A percentile compares a stretch with the other conserved stretches of the same genome.
Conservation (phyloP, 2,888 invertebrate genomes). For the Marasmarcha lunaedactyla region DNA sequence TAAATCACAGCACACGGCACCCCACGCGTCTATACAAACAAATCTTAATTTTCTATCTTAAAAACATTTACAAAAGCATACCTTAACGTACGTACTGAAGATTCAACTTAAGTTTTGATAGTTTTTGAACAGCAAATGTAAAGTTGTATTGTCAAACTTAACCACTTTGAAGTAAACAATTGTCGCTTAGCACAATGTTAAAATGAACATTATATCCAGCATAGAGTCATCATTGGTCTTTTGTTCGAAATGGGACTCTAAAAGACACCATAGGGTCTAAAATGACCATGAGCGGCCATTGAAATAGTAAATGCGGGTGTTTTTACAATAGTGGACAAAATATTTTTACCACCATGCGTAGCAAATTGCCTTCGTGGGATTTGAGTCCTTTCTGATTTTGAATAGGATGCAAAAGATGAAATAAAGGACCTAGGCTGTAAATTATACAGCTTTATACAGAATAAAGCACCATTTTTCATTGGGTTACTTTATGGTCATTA, state of each 20-base stretch:
- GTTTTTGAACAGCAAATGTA: constrained; percentile 13
- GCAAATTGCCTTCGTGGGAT: constrained; percentile 28
- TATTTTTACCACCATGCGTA: constrained; percentile 56
- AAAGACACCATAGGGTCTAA: background rate
- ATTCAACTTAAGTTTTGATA: background rate
- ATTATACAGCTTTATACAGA: too few relatives aligned
- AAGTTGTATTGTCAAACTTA: constrained; percentile 27
- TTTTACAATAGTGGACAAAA: constrained; percentile 42
- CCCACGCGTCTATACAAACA: constrained; percentile 39
- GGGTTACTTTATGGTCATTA: too few relatives aligned
- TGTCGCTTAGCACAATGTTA: constrained; percentile 42
- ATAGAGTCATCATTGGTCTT: constrained; percentile 54
- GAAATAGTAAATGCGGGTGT: constrained; percentile 40
- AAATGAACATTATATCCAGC: constrained; percentile 49
- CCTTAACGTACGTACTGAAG: constrained; percentile 11
- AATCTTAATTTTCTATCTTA: too few relatives aligned
- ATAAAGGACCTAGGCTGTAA: too few relatives aligned
- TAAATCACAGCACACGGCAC: constrained; percentile 52
- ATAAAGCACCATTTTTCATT: too few relatives aligned
- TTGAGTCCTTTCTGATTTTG: constrained; percentile 18
- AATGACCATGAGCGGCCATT: constrained; percentile 38
- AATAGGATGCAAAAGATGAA: too few relatives aligned
- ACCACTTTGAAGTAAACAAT: constrained; percentile 62
- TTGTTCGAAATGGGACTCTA: constrained; percentile 37
- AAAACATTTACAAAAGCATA: constrained; percentile 20